phyloP scores from a whole-genome alignment of 1,140 invertebrate genomes.

The Adoxophyes honmai region DNA sequence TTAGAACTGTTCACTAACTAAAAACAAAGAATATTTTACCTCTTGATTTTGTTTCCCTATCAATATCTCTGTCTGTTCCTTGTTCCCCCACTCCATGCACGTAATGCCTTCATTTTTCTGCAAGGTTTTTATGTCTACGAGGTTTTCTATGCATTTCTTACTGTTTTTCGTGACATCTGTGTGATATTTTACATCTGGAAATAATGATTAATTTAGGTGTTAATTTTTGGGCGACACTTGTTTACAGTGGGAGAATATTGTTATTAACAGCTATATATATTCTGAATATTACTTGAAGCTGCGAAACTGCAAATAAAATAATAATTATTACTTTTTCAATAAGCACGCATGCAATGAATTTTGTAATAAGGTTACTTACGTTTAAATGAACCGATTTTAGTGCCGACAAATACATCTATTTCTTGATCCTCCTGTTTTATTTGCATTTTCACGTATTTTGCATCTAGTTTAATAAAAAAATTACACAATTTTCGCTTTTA shows the following conservation, averaged over 20 bases:
- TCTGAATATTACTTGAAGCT: no score
- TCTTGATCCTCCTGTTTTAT: conserved; percentile 45
- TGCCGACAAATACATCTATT: conserved; percentile 64
- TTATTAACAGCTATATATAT: no score
- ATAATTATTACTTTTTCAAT: no score
- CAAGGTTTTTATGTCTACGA: conserved; percentile 69
- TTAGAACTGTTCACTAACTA: no score
- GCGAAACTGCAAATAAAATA: no score
- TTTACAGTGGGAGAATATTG: neutral
- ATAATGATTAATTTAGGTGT: conserved; percentile 5
- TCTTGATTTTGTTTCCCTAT: conserved; percentile 75
- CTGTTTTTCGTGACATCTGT: conserved; percentile 59
- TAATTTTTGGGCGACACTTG: neutral
- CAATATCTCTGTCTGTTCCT: conserved; percentile 82
- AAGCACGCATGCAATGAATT: no score
- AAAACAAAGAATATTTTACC: conserved; percentile 27
- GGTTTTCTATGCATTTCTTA: conserved; percentile 70
- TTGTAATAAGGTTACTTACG: conserved; percentile 53
- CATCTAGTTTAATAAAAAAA: neutral
- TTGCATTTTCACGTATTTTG: conserved; percentile 37
- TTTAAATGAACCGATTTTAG: conserved; percentile 73
- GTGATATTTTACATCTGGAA: conserved; percentile 69
- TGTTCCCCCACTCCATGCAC: conserved; percentile 83
- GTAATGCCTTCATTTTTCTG: conserved; percentile 79
- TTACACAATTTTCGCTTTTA: neutral